phyloP scores from a whole-genome alignment of 2,797 vertebrate species.

The Scolopax rusticola region DNA sequence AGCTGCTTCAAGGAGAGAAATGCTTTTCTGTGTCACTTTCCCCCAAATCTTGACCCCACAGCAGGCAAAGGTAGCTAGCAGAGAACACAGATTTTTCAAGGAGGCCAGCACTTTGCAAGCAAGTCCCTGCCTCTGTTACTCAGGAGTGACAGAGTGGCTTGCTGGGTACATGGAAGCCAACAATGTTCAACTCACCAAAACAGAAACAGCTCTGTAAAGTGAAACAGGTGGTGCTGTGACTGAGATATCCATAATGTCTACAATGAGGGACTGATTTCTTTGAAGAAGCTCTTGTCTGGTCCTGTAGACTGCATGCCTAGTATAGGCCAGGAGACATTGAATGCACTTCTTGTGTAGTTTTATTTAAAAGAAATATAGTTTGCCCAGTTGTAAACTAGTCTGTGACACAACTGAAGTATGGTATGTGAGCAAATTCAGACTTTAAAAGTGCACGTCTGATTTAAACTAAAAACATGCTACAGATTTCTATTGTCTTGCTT shows the following conservation, averaged over 20 bases:
- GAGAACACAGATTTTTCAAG: not conserved
- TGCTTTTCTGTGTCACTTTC: not conserved
- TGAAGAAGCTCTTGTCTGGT: not conserved
- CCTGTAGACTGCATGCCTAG: too few species aligned
- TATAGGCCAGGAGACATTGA: not conserved
- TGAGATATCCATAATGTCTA: not conserved
- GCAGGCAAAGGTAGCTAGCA: not conserved
- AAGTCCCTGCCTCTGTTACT: not conserved
- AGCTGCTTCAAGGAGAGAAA: not conserved
- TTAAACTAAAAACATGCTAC: not conserved
- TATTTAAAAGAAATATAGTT: not conserved
- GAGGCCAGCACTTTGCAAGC: not conserved
- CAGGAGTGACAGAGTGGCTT: not conserved
- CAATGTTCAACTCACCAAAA: not conserved
- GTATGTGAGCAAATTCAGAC: not conserved
- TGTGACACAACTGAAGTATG: not conserved
- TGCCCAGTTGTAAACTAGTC: accelerated
- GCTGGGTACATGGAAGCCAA: not conserved
- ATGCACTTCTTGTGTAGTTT: not conserved
- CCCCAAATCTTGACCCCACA: not conserved
- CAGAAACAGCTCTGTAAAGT: not conserved
- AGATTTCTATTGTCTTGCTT: not conserved
- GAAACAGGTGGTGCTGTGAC: not conserved
- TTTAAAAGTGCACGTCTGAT: not conserved
- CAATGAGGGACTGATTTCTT: not conserved